Base-by-base conservation (phyloP, 2,113 vertebrate genomes). In the Gobiocypris rarus region DNA sequence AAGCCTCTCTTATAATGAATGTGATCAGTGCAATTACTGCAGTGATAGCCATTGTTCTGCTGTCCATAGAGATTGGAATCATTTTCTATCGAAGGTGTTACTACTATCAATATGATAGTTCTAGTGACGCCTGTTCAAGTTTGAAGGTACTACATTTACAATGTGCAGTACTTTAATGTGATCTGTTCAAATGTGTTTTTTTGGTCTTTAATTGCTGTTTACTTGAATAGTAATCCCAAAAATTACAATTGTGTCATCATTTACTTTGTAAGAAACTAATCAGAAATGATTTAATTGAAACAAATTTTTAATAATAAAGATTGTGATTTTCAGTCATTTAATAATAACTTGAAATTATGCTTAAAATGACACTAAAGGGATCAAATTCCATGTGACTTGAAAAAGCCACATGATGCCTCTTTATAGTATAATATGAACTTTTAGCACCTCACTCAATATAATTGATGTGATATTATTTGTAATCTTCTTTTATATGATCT, bases 1-100 rank as follows among this genome's bases (percentile, higher is more conserved):
- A 81, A 43, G 81, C 65, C 14, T 78, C 81, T 19, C 43, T 83
- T 14, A 41, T 3, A 28, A 85, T 85, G 75, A 88, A 88, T 28
- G 31, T 83, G 48, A 7, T 81, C 75, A 81, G 87, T 58, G 54
- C 84, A 15, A 15, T 83, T 71, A 80, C 67, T 34, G 81, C 84
- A 48, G 81, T 1, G 34, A 54, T 19, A 3, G 24, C 74, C 31
- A 69, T 85, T 45, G 24, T 56, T 63, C 1, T 87, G 2, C 34
- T 80, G 10, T 41, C 41, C 17, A 0, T 83, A 2, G 69, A 86
- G 4, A 45, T 71, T 0, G 1, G 0, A 4, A 0, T 34, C 0
- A 2, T 38, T 69, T 38, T 9, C 7, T 1, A n/a, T n/a, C n/a
- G n/a, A n/a, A 4, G 7, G 1, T 28, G 24, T 2, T n/a, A 0